Evolutionary conservation across 2,888 invertebrate genomes (phyloP), one percentile per base, ranked within the genome.

Genomic region (Agriopis marginaria): DNA sequence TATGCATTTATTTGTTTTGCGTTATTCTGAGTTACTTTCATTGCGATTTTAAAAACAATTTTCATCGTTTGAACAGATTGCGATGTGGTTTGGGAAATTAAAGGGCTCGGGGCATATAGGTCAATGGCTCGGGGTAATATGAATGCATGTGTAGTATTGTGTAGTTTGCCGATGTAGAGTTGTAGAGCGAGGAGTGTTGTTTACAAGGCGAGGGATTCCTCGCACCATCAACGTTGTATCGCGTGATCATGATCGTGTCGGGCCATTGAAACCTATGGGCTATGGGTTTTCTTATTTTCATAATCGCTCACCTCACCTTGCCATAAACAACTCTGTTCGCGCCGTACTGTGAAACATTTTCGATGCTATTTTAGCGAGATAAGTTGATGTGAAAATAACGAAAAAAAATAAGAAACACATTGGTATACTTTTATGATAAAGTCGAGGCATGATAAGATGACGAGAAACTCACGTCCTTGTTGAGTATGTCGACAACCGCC

Each of bases 401-500:
- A 4, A 3, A 3, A 32, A 10, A 61, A 61, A 42, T 60, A 12
- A 51, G 51, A 10, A 55, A 12, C 47, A 55, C 66, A 69, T 40
- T 23, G 40, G 42, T 12, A 58, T 58, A 39, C 61, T 40, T 49
- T 70, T 65, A 55, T 66, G 17, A 32, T 32, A 32, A 32, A 32
- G 32, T 32, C 32, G 32, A 32, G 32, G 32, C 5, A 32, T 32
- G 32, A 32, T 32, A 32, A 32, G 32, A 32, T 32, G 32, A 56
- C 66, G 71, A 78, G 54, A 66, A 78, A 95, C 95, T 95, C 95
- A 97, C 97, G 95, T 97, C 97, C 84, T 96, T 96, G 82, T 96
- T 96, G 79, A 98, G 95, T 79, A 97, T 95, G 79, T 96, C 96
- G 78, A 97, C 95, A 76, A 98, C 97, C 77, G 96, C 95, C 75